These are phyloP conservation scores for Protaetia brevitarsis DNA, from an alignment of 1,140 invertebrate species.

Conservation along the genomic window DNA sequence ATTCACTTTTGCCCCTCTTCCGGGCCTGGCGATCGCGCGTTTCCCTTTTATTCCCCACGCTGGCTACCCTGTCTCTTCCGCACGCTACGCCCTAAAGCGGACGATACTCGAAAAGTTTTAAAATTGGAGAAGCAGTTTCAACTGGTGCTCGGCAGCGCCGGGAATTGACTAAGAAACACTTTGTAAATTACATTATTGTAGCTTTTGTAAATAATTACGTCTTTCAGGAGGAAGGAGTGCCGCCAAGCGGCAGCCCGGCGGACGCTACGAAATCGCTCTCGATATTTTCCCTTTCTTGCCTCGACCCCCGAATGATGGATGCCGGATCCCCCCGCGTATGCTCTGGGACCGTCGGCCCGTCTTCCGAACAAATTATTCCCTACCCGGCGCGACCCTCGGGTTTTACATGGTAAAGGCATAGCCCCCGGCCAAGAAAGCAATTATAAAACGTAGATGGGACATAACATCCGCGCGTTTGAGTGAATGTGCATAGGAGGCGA, in stretches of 20 bases:
- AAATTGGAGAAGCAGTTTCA: conserved; percentile 16
- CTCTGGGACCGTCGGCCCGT: neutral
- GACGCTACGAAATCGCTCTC: neutral
- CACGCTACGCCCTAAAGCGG: neutral
- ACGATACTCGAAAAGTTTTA: conserved; percentile 16
- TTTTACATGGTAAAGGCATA: conserved; percentile 29
- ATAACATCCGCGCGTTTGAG: conserved; percentile 28
- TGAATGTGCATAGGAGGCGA: conserved; percentile 30
- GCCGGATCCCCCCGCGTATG: neutral
- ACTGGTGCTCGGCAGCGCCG: conserved; percentile 4
- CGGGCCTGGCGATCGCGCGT: neutral
- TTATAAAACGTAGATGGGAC: conserved; percentile 39
- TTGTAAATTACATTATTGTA: conserved; percentile 13
- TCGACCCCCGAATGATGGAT: neutral
- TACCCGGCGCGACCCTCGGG: neutral
- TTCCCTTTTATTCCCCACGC: neutral
- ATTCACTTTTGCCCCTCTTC: neutral
- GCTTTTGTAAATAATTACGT: conserved; percentile 23
- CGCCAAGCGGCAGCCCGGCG: neutral
- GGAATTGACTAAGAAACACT: conserved; percentile 22
- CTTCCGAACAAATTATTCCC: conserved; percentile 1
- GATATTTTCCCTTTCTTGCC: neutral
- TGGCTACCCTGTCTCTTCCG: neutral
- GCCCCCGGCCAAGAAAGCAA: conserved; percentile 40
- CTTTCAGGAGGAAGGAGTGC: neutral